Conservation (phyloP, 2,888 invertebrate species). For the Catocala fraxini region DNA sequence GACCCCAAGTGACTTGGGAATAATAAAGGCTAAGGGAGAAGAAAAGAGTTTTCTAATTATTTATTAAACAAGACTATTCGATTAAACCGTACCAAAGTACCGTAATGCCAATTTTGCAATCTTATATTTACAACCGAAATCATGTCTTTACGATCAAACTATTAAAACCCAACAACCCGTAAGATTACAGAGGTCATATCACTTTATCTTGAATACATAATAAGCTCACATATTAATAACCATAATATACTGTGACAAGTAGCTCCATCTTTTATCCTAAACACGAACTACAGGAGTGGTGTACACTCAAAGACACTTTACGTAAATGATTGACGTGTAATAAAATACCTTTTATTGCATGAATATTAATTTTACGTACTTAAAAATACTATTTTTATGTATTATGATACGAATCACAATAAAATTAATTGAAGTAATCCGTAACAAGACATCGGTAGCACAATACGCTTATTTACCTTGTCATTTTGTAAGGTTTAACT, state of each 20-base stretch:
- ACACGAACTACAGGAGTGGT: background rate
- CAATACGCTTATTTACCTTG: slow-evolving; percentile 66
- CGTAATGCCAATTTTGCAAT: no score
- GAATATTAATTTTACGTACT: slow-evolving; percentile 6
- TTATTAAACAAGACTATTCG: no score
- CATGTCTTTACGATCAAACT: no score
- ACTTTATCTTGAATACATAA: slow-evolving; percentile 2
- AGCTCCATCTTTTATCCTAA: slow-evolving; percentile 4
- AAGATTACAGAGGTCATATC: no score
- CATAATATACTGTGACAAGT: background rate
- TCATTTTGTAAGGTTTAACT: slow-evolving; percentile 69
- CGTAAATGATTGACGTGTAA: slow-evolving; percentile 1
- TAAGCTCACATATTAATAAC: background rate
- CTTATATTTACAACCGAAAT: no score
- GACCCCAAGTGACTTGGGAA: no score
- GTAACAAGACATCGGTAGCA: slow-evolving; percentile 63
- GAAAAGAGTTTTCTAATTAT: no score
- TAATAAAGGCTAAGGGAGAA: no score
- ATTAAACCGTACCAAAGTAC: no score
- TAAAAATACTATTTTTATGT: slow-evolving; percentile 34
- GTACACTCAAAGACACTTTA: background rate
- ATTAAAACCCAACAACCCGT: no score
- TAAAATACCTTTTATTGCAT: background rate
- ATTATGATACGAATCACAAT: slow-evolving; percentile 37
- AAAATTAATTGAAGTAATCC: slow-evolving; percentile 48